Evolutionary conservation across 2,888 invertebrate species (phyloP).

Genomic region (Phytoseiulus persimilis): DNA sequence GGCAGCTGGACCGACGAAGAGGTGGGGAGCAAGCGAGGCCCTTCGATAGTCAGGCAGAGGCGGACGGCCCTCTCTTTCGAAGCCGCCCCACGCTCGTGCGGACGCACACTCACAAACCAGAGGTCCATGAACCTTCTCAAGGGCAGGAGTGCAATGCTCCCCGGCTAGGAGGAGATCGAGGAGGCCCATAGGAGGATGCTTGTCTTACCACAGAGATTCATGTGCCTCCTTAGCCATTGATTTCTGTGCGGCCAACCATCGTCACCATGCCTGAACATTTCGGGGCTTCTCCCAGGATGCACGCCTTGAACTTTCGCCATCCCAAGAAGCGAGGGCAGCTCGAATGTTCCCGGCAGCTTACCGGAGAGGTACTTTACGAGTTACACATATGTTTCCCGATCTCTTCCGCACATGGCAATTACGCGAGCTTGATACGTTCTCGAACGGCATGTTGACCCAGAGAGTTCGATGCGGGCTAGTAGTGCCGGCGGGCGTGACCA

Average conservation of each 20-base stretch:
- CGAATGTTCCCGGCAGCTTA: neutral
- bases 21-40: neutral
- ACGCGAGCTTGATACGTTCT: neutral
- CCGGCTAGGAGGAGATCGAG: neutral
- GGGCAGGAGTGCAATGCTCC: slow-evolving; percentile 37
- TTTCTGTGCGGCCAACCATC: neutral
- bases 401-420: neutral
- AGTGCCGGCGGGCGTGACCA: neutral
- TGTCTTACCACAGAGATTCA: neutral
- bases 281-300: neutral
- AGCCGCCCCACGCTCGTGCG: neutral
- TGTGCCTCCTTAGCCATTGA: neutral
- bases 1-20: neutral
- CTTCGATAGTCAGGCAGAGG: neutral
- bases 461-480: neutral
- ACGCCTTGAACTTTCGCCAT: neutral
- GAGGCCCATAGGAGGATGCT: neutral
- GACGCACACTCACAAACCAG: neutral
- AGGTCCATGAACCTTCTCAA: slow-evolving; percentile 36
- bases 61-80: neutral
- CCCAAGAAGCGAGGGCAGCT: neutral
- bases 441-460: neutral
- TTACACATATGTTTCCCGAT: neutral
- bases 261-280: neutral
- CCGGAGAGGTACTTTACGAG: neutral